A percentile compares a stretch with the other conserved stretches of the same genome.
phyloP scores from a whole-genome alignment of 2,113 vertebrate genomes.

The Dipodomys stephensi region DNA sequence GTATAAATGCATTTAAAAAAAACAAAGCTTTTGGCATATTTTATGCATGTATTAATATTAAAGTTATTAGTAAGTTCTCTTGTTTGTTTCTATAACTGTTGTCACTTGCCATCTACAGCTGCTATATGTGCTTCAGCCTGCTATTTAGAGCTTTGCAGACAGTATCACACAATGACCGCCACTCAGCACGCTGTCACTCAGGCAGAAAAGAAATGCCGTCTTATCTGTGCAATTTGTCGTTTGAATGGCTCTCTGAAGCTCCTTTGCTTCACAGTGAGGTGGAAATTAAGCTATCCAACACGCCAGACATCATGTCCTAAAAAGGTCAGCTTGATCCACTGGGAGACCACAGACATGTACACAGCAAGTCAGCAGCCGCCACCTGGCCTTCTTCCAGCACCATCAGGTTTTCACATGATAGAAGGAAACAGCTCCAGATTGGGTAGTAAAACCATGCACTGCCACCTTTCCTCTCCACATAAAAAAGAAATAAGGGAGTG shows the following conservation, averaged over 20 bases:
- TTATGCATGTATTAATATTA: neutral
- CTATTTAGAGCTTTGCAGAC: slow-evolving; percentile 26
- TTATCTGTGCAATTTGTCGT: slow-evolving; percentile 69
- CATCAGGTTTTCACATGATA: neutral
- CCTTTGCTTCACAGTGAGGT: slow-evolving; percentile 45
- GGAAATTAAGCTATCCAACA: slow-evolving; percentile 37
- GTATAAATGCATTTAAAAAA: neutral
- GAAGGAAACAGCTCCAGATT: neutral
- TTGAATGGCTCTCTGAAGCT: slow-evolving; percentile 47
- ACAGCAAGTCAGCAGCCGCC: neutral
- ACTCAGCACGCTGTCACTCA: slow-evolving; percentile 62
- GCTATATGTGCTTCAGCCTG: neutral
- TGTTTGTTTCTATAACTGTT: neutral
- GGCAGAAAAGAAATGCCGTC: slow-evolving; percentile 51
- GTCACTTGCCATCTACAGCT: neutral
- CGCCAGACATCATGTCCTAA: slow-evolving; percentile 58
- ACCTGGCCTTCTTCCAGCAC: neutral
- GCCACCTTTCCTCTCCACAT: slow-evolving; percentile 7
- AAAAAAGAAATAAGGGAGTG: neutral
- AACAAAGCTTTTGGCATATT: neutral
- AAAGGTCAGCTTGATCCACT: slow-evolving; percentile 46
- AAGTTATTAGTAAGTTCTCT: neutral
- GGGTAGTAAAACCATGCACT: neutral
- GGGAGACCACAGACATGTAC: neutral
- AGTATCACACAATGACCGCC: slow-evolving; percentile 17